A percentile compares a stretch with the other conserved stretches of the same genome.
Evolutionary conservation across 2,888 invertebrate species (phyloP).

Genomic region (Epirrhoe tristata): DNA sequence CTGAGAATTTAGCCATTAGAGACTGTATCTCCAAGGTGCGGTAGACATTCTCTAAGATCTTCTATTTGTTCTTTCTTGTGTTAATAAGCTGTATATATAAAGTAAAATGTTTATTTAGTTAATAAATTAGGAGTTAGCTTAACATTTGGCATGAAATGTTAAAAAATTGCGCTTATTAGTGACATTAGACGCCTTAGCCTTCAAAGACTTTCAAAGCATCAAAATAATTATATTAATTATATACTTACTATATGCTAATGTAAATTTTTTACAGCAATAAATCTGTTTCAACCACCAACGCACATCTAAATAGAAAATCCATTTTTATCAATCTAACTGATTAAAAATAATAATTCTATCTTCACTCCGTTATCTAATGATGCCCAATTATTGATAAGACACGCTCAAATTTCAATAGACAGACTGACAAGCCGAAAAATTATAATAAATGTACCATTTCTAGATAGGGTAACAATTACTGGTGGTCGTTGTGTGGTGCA

Average conservation of each 20-base stretch:
- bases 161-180: too few relatives aligned
- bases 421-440: constrained; percentile 80
- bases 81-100: too few relatives aligned
- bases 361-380: constrained; percentile 64
- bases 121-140: too few relatives aligned
- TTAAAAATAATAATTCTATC: constrained; percentile 50
- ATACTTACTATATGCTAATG: not conserved
- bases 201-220: too few relatives aligned
- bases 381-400: constrained; percentile 81
- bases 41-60: too few relatives aligned
- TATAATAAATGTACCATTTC: constrained; percentile 79
- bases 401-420: constrained; percentile 82
- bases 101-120: too few relatives aligned
- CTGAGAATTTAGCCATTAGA: not conserved
- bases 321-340: constrained; percentile 51
- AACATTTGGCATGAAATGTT: too few relatives aligned
- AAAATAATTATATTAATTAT: too few relatives aligned
- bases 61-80: too few relatives aligned
- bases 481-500: constrained; percentile 40
- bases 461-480: constrained; percentile 77
- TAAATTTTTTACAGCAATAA: not conserved
- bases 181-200: too few relatives aligned
- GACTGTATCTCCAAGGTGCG: too few relatives aligned
- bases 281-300: not conserved
- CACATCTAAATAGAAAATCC: constrained; percentile 31